Evolutionary conservation across 2,888 invertebrate genomes (phyloP).

Genomic region (Helobdella robusta): DNA sequence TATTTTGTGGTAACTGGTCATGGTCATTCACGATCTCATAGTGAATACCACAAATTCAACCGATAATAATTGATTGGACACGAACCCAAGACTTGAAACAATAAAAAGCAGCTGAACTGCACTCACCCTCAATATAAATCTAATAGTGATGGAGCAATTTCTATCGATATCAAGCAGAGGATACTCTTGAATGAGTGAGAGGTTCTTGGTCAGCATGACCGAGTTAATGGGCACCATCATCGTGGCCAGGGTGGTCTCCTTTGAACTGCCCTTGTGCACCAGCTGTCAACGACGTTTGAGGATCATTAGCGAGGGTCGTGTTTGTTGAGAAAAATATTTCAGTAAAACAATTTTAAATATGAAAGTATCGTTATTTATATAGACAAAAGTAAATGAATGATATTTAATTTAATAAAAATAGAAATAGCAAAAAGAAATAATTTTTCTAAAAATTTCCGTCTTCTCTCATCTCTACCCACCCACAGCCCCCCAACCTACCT

Average conservation of each 20-base stretch:
- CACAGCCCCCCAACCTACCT: slow-evolving; percentile 53
- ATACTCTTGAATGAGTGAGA: background rate
- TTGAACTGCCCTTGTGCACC: slow-evolving; percentile 23
- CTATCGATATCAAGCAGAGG: slow-evolving; percentile 8
- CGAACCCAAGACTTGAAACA: background rate
- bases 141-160: slow-evolving; percentile 4
- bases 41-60: too few species aligned
- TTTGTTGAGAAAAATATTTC: too few species aligned
- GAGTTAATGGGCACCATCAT: slow-evolving; percentile 21
- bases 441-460: too few species aligned
- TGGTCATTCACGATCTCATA: too few species aligned
- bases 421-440: too few species aligned
- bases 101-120: background rate
- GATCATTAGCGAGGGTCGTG: too few species aligned
- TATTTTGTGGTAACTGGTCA: too few species aligned
- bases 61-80: too few species aligned
- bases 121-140: slow-evolving; percentile 16
- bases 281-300: too few species aligned
- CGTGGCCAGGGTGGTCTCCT: slow-evolving; percentile 7
- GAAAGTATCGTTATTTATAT: background rate
- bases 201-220: slow-evolving; percentile 13
- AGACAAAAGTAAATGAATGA: background rate
- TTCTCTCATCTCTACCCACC: too few species aligned
- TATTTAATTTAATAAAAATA: too few species aligned
- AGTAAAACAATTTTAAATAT: background rate